Conservation (phyloP, 2,888 invertebrate genomes). For the Hyposoter didymator region DNA sequence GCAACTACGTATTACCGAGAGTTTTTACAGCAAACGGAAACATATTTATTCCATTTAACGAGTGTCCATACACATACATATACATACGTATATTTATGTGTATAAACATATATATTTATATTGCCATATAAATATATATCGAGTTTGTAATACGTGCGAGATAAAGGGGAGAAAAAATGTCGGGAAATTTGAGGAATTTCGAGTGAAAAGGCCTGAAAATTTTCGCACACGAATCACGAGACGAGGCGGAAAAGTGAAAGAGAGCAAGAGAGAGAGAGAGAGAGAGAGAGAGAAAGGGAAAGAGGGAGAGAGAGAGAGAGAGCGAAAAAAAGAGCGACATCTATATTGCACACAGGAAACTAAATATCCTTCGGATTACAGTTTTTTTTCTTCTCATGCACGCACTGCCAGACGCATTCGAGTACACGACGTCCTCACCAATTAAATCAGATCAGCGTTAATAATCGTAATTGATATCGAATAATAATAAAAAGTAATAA, state of each 20-base stretch:
- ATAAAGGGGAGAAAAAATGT: neutral
- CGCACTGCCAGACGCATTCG: constrained; percentile 59
- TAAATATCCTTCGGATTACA: neutral
- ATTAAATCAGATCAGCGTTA: constrained; percentile 16
- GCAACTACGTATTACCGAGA: neutral
- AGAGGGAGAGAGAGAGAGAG: constrained; percentile 8
- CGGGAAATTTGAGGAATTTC: constrained; percentile 5
- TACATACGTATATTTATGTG: neutral
- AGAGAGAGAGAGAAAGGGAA: neutral
- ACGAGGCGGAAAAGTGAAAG: neutral
- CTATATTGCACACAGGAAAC: constrained; percentile 16
- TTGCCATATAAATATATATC: neutral
- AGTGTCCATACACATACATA: constrained; percentile 11
- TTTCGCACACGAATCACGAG: constrained; percentile 22
- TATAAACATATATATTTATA: neutral
- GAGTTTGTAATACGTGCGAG: neutral
- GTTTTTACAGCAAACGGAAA: neutral
- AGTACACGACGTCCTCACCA: constrained; percentile 21
- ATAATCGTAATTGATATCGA: neutral
- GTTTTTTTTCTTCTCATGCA: constrained; percentile 46
- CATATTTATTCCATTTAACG: constrained; percentile 6
- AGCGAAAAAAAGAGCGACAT: constrained; percentile 12
- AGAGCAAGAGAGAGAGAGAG: neutral
- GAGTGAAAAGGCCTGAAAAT: neutral
- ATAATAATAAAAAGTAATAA: neutral